Conservation (phyloP, 2,888 invertebrate species). For the Lasioglossum marginatum region DNA sequence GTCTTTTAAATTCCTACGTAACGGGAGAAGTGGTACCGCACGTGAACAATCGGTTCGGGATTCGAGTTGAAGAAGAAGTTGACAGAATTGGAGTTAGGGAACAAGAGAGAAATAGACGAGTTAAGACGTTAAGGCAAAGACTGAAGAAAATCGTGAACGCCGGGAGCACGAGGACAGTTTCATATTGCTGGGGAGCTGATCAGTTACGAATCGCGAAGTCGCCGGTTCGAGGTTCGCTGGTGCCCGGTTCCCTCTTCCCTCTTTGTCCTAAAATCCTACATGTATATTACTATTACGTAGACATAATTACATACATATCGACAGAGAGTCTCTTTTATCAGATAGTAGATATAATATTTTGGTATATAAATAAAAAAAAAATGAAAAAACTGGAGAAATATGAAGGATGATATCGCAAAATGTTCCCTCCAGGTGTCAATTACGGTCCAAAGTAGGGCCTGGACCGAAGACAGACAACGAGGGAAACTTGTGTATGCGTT, state of each 20-base stretch:
- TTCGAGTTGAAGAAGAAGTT: not conserved
- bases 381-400: slow-evolving; percentile 45
- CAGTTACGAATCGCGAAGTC: not conserved
- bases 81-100: not conserved
- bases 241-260: not conserved
- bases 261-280: not conserved
- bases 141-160: not conserved
- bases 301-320: slow-evolving; percentile 61
- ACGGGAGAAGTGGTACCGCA: not conserved
- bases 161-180: not conserved
- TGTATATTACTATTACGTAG: slow-evolving; percentile 33
- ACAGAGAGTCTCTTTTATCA: slow-evolving; percentile 77
- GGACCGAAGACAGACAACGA: slow-evolving; percentile 75
- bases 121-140: not conserved
- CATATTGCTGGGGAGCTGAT: not conserved
- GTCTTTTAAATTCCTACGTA: too few relatives aligned
- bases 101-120: not conserved
- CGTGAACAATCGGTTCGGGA: not conserved
- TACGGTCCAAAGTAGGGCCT: slow-evolving; percentile 82
- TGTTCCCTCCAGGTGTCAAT: slow-evolving; percentile 75
- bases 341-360: slow-evolving; percentile 81
- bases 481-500: slow-evolving; percentile 65
- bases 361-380: slow-evolving; percentile 73
- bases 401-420: slow-evolving; percentile 49
- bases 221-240: not conserved